These are phyloP conservation scores for Synanceia verrucosa DNA, from an alignment of 2,797 vertebrate species.

Conservation along the genomic window DNA sequence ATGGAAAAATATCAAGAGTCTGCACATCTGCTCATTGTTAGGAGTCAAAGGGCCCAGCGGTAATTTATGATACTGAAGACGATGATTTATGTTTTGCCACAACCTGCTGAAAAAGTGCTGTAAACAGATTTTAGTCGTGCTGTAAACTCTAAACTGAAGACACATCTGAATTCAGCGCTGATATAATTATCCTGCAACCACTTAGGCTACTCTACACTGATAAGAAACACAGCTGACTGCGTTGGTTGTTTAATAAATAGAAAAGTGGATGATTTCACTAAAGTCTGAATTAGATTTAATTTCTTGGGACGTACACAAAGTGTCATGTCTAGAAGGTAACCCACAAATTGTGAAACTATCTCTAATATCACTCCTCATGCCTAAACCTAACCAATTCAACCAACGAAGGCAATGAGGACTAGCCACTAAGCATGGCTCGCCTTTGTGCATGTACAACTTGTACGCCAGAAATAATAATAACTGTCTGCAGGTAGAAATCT, in stretches of 20 bases:
- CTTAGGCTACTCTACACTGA: background rate
- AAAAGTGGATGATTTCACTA: background rate
- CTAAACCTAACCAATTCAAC: too few species aligned
- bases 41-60: slow-evolving; percentile 46
- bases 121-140: slow-evolving; percentile 65
- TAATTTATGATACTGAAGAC: slow-evolving; percentile 63
- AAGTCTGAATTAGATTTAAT: background rate
- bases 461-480: too few species aligned
- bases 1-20: slow-evolving; percentile 39
- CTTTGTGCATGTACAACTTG: too few species aligned
- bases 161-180: slow-evolving; percentile 27
- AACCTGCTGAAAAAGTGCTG: slow-evolving; percentile 58
- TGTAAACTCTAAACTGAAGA: slow-evolving; percentile 48
- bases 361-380: too few species aligned
- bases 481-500: background rate
- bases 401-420: too few species aligned
- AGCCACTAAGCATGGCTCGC: too few species aligned
- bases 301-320: too few species aligned
- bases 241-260: background rate
- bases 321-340: too few species aligned
- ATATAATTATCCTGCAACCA: slow-evolving; percentile 6
- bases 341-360: too few species aligned
- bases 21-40: slow-evolving; percentile 55
- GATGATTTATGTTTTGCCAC: slow-evolving; percentile 54
- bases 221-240: background rate